Conservation (phyloP, 2,888 invertebrate genomes). For the Lamellibrachia satsuma region DNA sequence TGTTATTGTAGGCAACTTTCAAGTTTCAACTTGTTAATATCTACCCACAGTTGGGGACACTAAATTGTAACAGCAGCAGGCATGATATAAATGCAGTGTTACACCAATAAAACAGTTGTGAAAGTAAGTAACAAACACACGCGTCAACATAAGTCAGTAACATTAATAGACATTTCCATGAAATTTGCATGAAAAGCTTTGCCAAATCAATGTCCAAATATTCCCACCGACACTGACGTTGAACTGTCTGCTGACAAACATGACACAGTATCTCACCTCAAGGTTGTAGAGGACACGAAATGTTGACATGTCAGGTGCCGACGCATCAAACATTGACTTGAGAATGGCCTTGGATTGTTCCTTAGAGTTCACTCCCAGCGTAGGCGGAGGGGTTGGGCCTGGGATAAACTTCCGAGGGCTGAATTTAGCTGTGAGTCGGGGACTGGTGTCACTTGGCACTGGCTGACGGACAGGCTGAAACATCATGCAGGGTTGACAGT, state of each 20-base stretch:
- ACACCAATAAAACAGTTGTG: too few relatives aligned
- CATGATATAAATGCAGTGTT: too few relatives aligned
- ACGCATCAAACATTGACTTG: slow-evolving; percentile 62
- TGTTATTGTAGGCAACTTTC: too few relatives aligned
- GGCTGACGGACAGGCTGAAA: background rate
- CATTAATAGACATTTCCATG: too few relatives aligned
- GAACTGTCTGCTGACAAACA: background rate
- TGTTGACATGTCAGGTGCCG: slow-evolving; percentile 62
- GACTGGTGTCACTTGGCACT: slow-evolving; percentile 49
- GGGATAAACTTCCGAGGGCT: slow-evolving; percentile 50
- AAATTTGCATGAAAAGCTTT: too few relatives aligned
- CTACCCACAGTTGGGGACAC: too few relatives aligned
- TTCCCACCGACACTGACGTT: background rate
- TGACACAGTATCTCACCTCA: slow-evolving; percentile 55
- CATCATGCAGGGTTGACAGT: background rate
- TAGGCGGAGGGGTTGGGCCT: slow-evolving; percentile 43
- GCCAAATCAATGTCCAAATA: background rate
- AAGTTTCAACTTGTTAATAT: too few relatives aligned
- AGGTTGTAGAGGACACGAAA: slow-evolving; percentile 68
- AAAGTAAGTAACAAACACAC: too few relatives aligned
- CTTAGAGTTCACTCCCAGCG: slow-evolving; percentile 31
- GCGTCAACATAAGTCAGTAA: too few relatives aligned
- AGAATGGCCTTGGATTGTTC: slow-evolving; percentile 55
- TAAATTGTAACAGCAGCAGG: too few relatives aligned
- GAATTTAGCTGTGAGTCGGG: slow-evolving; percentile 59